Conservation (phyloP, 2,888 invertebrate genomes). For the Zeuzera pyrina region DNA sequence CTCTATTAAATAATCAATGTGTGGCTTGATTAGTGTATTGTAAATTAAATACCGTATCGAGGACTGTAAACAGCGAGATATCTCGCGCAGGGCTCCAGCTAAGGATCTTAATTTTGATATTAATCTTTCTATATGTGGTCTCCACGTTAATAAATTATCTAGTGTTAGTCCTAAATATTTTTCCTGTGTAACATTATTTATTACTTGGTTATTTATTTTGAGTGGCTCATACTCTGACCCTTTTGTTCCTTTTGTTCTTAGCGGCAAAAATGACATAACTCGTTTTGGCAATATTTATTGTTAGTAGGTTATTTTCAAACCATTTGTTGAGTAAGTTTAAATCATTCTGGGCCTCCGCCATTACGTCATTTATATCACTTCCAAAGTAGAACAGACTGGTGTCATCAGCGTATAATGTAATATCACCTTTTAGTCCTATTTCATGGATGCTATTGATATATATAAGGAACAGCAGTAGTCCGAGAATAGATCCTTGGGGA, state of each 20-base stretch:
- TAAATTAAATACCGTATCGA: conserved; percentile 2
- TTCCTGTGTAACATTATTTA: too few relatives aligned
- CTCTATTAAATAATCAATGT: conserved; percentile 5
- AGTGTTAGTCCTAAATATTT: not conserved
- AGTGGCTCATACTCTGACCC: too few relatives aligned
- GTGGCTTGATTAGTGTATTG: too few relatives aligned
- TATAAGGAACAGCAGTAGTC: conserved; percentile 1
- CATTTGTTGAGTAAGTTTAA: conserved; percentile 9
- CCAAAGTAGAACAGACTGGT: conserved; percentile 15
- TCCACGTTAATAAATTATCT: conserved; percentile 1
- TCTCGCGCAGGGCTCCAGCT: conserved; percentile 1
- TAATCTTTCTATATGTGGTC: not conserved
- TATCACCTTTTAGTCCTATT: conserved; percentile 7
- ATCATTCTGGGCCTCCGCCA: conserved; percentile 9
- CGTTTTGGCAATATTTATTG: conserved; percentile 13
- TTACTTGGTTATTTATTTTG: too few relatives aligned
- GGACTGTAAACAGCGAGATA: conserved; percentile 1
- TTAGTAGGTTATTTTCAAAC: conserved; percentile 14
- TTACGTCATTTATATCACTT: conserved; percentile 5
- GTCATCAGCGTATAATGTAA: conserved; percentile 14
- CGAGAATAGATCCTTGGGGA: not conserved
- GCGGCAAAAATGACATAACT: conserved; percentile 1
- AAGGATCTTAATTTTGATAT: conserved; percentile 2
- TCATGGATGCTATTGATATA: conserved; percentile 10
- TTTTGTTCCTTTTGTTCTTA: conserved; percentile 2